Conservation (phyloP, 64 coral and sea anemone species). For the Pocillopora verrucosa region DNA sequence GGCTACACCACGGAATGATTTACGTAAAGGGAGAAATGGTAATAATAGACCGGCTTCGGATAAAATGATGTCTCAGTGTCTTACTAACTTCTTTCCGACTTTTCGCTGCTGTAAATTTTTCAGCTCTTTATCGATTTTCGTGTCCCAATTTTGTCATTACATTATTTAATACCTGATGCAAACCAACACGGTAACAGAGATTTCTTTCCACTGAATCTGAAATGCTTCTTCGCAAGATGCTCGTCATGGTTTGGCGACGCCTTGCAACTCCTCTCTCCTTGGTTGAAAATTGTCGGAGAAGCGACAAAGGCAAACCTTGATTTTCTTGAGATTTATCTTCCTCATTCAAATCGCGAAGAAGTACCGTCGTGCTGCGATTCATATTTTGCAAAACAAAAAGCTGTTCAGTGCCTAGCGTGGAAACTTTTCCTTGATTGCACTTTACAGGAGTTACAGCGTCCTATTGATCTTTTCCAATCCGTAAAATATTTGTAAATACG, state of each 20-base stretch:
- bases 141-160: no score
- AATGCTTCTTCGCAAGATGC: constrained; percentile 66
- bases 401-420: not conserved
- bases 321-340: not conserved
- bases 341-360: not conserved
- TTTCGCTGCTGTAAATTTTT: no score
- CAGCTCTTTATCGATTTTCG: no score
- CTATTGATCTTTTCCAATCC: no score
- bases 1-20: no score
- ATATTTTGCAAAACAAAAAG: not conserved
- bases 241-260: constrained; percentile 17
- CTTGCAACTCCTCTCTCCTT: not conserved
- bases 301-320: not conserved
- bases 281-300: not conserved
- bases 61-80: no score
- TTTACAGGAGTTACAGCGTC: not conserved
- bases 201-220: constrained; percentile 82
- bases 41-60: no score
- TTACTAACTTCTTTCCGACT: no score
- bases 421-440: not conserved
- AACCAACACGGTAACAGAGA: constrained; percentile 40
- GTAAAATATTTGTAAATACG: no score
- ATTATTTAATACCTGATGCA: constrained; percentile 60
- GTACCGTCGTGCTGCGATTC: constrained; percentile 10
- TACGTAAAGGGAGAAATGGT: no score